A percentile compares a stretch with the other conserved stretches of the same genome.
These are phyloP conservation scores for Plebejus anna DNA, from an alignment of 2,888 invertebrate species.

Conservation along the genomic window DNA sequence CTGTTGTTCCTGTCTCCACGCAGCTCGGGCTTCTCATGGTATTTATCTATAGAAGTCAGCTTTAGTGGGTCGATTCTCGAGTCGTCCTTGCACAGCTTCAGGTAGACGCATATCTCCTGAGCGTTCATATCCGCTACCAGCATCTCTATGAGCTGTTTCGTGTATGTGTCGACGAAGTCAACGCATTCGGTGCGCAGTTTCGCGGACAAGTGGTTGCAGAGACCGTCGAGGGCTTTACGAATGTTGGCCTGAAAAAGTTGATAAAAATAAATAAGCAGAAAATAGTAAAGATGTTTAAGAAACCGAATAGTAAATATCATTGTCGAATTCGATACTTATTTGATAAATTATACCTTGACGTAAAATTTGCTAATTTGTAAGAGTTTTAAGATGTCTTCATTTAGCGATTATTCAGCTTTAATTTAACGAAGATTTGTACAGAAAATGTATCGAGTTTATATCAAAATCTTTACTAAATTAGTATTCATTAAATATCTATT, in stretches of 20 bases:
- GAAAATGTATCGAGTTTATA: no score
- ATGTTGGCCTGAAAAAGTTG: conserved; percentile 76
- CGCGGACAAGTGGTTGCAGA: conserved; percentile 84
- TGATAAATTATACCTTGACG: no score
- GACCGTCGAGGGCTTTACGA: conserved; percentile 82
- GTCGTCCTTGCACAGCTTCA: conserved; percentile 84
- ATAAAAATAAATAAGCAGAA: neutral
- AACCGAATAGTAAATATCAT: no score
- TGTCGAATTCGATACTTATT: no score
- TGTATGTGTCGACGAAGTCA: conserved; percentile 88
- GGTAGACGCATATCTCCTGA: conserved; percentile 86
- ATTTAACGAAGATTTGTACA: no score
- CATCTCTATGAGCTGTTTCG: conserved; percentile 88
- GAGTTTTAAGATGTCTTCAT: no score
- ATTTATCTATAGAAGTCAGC: conserved; percentile 53
- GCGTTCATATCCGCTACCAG: conserved; percentile 84
- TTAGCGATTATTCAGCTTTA: no score
- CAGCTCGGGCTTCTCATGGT: conserved; percentile 58
- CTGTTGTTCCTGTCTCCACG: conserved; percentile 65
- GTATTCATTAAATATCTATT: no score
- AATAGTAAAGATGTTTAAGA: no score
- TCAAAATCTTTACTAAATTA: no score
- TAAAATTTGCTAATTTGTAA: no score
- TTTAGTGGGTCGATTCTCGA: conserved; percentile 51
- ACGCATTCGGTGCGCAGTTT: conserved; percentile 84